phyloP scores from a whole-genome alignment of 64 coral and sea anemone genomes.

The Orbicella faveolata region DNA sequence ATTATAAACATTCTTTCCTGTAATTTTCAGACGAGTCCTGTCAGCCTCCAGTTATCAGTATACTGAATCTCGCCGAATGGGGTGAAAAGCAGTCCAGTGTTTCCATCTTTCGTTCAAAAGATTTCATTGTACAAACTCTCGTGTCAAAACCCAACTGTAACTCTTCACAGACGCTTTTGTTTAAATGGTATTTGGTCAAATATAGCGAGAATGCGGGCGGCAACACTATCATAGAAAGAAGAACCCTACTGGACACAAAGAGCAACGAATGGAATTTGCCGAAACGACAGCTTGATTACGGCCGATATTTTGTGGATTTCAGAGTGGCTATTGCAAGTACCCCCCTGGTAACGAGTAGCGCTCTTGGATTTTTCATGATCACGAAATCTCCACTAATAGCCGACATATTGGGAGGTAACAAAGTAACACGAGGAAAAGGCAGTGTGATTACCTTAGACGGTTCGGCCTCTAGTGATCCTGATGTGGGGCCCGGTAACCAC shows the following conservation, averaged over 20 bases:
- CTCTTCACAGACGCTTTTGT: not conserved
- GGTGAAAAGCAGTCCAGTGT: not conserved
- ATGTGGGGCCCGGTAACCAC: conserved; percentile 11
- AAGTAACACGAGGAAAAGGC: conserved; percentile 31
- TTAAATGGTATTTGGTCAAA: conserved; percentile 34
- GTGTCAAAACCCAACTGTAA: conserved; percentile 17
- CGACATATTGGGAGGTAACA: conserved; percentile 58
- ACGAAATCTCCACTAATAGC: conserved; percentile 27
- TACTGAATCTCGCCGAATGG: not conserved
- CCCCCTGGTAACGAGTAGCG: not conserved
- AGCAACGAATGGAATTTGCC: conserved; percentile 47
- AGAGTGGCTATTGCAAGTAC: conserved; percentile 31
- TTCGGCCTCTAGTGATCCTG: conserved; percentile 56
- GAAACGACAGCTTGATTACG: conserved; percentile 17
- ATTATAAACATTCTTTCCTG: not conserved
- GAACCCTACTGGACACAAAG: not conserved
- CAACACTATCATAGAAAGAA: not conserved
- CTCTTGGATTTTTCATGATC: conserved; percentile 11
- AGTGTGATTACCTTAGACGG: conserved; percentile 45
- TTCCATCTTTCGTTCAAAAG: conserved; percentile 7
- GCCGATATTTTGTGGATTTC: conserved; percentile 54
- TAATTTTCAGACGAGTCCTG: not conserved
- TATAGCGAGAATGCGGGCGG: not conserved
- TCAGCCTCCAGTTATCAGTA: conserved; percentile 5
- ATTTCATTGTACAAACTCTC: conserved; percentile 36